Evolutionary conservation across 1,140 invertebrate species (phyloP).

Genomic region (Drosophila pectinifera): DNA sequence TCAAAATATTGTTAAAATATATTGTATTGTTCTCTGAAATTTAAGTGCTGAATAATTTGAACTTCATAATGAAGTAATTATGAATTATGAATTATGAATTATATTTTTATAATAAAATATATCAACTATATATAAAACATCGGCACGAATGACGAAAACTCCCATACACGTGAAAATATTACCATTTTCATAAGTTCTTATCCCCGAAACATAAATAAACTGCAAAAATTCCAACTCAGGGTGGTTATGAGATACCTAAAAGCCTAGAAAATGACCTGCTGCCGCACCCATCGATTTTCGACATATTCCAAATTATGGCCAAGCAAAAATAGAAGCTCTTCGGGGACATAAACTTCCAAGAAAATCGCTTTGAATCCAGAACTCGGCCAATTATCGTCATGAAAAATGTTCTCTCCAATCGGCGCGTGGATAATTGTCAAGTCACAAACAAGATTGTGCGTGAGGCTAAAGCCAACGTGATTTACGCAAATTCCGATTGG

Average conservation of each 20-base stretch:
- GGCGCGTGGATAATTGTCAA: constrained; percentile 36
- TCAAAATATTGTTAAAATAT: too few relatives aligned
- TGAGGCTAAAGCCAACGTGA: constrained; percentile 24
- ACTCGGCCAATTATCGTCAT: constrained; percentile 46
- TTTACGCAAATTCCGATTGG: constrained; percentile 16
- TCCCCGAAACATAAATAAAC: neutral
- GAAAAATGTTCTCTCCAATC: constrained; percentile 32
- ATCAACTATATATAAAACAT: too few relatives aligned
- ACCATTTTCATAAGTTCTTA: neutral
- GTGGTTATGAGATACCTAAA: neutral
- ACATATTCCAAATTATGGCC: constrained; percentile 12
- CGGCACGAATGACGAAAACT: too few relatives aligned
- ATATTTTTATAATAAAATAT: too few relatives aligned
- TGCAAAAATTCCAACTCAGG: neutral
- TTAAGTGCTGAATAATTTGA: too few relatives aligned
- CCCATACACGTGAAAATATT: neutral
- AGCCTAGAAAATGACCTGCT: neutral
- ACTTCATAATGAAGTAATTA: too few relatives aligned
- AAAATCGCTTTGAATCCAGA: constrained; percentile 16
- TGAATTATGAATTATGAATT: too few relatives aligned
- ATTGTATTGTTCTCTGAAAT: too few relatives aligned
- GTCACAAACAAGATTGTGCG: constrained; percentile 39
- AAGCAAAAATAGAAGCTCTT: neutral
- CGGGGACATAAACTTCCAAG: neutral
- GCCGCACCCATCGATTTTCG: constrained; percentile 13